phyloP scores from a whole-genome alignment of 1,140 invertebrate species.

The Stegodyphus mimosarum region DNA sequence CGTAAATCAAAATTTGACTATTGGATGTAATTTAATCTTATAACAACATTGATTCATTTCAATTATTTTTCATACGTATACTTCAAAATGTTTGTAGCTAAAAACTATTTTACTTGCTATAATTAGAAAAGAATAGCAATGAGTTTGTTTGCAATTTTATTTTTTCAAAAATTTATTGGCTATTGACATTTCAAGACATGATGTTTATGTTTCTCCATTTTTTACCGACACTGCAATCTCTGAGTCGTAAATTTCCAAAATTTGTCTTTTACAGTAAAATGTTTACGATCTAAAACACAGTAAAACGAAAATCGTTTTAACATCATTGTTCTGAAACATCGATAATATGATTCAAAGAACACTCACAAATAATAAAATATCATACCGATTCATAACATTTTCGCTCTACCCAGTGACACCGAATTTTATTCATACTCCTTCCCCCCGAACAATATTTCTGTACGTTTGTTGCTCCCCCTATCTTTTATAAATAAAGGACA shows the following conservation, averaged over 20 bases:
- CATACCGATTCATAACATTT: constrained; percentile 2
- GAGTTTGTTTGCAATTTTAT: too few relatives aligned
- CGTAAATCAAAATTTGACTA: too few relatives aligned
- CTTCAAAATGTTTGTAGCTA: too few relatives aligned
- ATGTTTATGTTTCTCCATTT: not conserved
- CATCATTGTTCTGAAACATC: constrained; percentile 13
- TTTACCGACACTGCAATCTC: not conserved
- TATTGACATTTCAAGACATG: too few relatives aligned
- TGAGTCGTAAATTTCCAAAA: not conserved
- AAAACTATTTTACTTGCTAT: too few relatives aligned
- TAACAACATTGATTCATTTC: too few relatives aligned
- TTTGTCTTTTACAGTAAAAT: not conserved
- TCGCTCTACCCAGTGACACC: not conserved
- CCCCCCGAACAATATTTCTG: not conserved
- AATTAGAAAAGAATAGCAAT: too few relatives aligned
- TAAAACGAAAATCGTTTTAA: constrained; percentile 6
- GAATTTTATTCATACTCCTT: constrained; percentile 6
- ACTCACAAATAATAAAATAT: not conserved
- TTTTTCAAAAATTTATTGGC: too few relatives aligned
- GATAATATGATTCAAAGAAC: not conserved
- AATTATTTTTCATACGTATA: too few relatives aligned
- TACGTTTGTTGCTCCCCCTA: not conserved
- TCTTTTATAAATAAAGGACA: constrained; percentile 3
- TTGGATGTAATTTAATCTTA: too few relatives aligned
- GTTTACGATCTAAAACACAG: not conserved